Percentiles rank a stretch among this genome's conserved stretches.
These are phyloP conservation scores for Tautogolabrus adspersus DNA, from an alignment of 2,113 vertebrate genomes.

Conservation along the genomic window DNA sequence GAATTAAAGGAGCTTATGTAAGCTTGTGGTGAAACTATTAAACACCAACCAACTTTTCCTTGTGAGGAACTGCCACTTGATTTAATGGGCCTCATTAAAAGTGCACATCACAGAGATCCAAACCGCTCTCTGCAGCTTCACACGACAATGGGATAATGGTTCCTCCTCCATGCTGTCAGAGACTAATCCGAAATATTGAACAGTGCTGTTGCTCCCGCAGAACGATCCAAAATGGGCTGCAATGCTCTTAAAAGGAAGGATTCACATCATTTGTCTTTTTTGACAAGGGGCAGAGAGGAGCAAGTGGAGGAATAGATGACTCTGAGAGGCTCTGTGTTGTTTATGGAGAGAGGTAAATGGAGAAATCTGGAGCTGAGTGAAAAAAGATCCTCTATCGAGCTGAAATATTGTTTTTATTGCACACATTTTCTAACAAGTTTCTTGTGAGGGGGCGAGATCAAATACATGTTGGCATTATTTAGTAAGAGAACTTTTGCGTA, in stretches of 20 bases:
- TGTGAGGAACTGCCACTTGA: conserved; percentile 83
- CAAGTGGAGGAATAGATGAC: conserved; percentile 51
- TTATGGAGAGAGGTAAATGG: conserved; percentile 56
- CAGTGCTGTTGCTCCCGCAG: conserved; percentile 47
- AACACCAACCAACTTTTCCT: conserved; percentile 83
- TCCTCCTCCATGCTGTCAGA: conserved; percentile 67
- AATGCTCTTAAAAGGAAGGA: conserved; percentile 57
- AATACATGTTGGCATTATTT: conserved; percentile 33
- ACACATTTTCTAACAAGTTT: conserved; percentile 32
- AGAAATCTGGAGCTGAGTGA: conserved; percentile 48
- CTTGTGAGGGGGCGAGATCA: conserved; percentile 7
- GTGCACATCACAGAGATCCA: conserved; percentile 81
- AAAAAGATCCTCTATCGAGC: conserved; percentile 39
- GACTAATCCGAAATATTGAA: conserved; percentile 71
- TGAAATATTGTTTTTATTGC: conserved; percentile 35
- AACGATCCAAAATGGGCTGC: conserved; percentile 56
- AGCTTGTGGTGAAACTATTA: conserved; percentile 85
- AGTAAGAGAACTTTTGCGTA: neutral
- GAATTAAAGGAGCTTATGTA: conserved; percentile 84
- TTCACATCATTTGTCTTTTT: conserved; percentile 75
- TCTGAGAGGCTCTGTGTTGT: conserved; percentile 43
- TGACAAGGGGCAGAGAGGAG: conserved; percentile 70
- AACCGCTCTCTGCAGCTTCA: conserved; percentile 71
- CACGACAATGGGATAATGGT: conserved; percentile 76
- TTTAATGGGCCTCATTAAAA: conserved; percentile 87